Base-by-base conservation (phyloP, 2,888 invertebrate genomes). In the Lasioglossum zephyrum region DNA sequence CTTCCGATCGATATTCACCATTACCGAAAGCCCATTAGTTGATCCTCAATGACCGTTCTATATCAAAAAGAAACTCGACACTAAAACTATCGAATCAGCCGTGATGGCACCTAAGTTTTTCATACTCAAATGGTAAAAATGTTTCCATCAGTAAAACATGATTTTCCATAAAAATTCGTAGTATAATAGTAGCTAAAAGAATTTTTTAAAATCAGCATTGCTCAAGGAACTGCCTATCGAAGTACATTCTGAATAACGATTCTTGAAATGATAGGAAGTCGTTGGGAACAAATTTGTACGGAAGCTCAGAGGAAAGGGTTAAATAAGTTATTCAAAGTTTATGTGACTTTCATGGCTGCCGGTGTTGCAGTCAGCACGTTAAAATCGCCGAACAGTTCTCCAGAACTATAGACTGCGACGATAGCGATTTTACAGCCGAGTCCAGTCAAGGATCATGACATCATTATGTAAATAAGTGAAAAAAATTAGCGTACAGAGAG, bases 371-470 rank as follows among this genome's bases (percentile, higher is more conserved):
- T 4, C 57, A 4, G n/a, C n/a, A n/a, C 57, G 57, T 57, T 57
- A 1, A 57, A 57, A 57, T 57, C 4, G 57, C 22, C n/a, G 1
- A 31, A 18, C 31, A n/a, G 36, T 41, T 1, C 39, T 4, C n/a
- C 9, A 41, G 39, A 39, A 69, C 1, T n/a, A 4, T 22, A n/a
- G 26, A 31, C 26, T 16, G 13, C 13, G 3, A 13, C 36, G 22
- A 16, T 41, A 41, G 41, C 53, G 60, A 74, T 77, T 84, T 74
- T 57, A 79, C 72, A 60, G 72, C 57, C 22, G 75, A 76, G 18
- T 26, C n/a, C n/a, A 57, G 79, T 77, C 60, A 18, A 73, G 69
- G 69, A 80, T 79, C 70, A 44, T 60, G 26, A 49, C 49, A 49
- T 47, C 66, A 41, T 74, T 76, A 72, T 78, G 77, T 26, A 74